Conservation (phyloP, 2,113 vertebrate species). For the Oriolus oriolus region DNA sequence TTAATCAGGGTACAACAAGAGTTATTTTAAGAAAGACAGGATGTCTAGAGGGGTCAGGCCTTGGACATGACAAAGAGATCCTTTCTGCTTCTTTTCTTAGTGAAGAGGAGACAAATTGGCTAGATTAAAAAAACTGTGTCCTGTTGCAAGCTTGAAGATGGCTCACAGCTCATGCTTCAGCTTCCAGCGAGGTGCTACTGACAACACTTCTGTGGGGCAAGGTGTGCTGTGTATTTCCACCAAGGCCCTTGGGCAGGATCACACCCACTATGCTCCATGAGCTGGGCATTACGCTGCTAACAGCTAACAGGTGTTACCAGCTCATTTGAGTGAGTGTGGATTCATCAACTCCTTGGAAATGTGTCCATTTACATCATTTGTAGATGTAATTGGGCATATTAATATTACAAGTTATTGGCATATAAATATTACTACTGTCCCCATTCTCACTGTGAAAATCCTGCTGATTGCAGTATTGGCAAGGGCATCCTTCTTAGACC, state of each 20-base stretch:
- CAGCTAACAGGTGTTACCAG: not conserved
- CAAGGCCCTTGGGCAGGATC: not conserved
- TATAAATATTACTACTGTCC: not conserved
- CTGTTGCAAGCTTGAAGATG: not conserved
- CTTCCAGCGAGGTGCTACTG: not conserved
- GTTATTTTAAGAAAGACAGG: slow-evolving; percentile 35
- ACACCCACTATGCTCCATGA: not conserved
- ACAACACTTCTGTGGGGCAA: not conserved
- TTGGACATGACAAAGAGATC: not conserved
- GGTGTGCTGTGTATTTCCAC: not conserved
- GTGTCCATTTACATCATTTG: not conserved
- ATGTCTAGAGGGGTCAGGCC: not conserved
- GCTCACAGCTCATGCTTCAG: not conserved
- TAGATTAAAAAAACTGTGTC: not conserved
- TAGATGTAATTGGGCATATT: not conserved
- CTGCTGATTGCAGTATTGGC: not conserved
- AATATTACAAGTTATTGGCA: not conserved
- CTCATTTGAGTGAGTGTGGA: not conserved
- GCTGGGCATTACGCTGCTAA: fast-evolving
- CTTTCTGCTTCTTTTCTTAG: not conserved
- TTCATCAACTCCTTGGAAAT: not conserved
- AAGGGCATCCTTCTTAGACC: not conserved
- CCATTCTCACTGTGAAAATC: not conserved
- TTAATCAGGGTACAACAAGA: not conserved
- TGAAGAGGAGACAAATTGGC: not conserved